Percentiles rank a stretch among this genome's conserved stretches.
Conservation (phyloP, 2,797 vertebrate species). For the Gymnopithys bicolor region DNA sequence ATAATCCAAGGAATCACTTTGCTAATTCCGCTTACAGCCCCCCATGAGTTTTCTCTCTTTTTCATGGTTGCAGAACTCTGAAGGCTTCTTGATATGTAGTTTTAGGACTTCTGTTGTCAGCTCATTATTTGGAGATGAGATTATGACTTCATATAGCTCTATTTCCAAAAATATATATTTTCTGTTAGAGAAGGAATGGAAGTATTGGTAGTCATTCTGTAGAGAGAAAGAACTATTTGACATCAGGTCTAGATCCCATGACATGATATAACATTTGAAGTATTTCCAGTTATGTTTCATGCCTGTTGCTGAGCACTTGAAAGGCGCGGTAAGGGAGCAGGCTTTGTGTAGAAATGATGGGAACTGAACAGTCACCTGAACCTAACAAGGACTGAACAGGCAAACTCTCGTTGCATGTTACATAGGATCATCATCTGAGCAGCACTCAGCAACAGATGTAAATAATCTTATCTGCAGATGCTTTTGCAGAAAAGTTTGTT, state of each 20-base stretch:
- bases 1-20: background rate
- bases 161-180: background rate
- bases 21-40: background rate
- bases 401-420: background rate
- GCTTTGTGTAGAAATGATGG: background rate
- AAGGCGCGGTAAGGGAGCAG: background rate
- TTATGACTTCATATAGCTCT: background rate
- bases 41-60: background rate
- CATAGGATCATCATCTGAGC: background rate
- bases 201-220: background rate
- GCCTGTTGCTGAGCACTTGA: background rate
- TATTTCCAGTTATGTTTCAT: background rate
- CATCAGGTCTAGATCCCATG: background rate
- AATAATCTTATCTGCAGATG: background rate
- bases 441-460: background rate
- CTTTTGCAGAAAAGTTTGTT: background rate
- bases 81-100: background rate
- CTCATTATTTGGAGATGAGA: background rate
- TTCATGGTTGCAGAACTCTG: background rate
- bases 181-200: background rate
- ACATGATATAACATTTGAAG: background rate
- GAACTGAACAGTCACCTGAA: background rate
- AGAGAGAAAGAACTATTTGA: background rate
- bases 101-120: background rate
- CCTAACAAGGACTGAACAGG: background rate